Evolutionary conservation across 2,888 invertebrate species (phyloP), one percentile per base, ranked within the genome.

Genomic region (Leucophenga montana): DNA sequence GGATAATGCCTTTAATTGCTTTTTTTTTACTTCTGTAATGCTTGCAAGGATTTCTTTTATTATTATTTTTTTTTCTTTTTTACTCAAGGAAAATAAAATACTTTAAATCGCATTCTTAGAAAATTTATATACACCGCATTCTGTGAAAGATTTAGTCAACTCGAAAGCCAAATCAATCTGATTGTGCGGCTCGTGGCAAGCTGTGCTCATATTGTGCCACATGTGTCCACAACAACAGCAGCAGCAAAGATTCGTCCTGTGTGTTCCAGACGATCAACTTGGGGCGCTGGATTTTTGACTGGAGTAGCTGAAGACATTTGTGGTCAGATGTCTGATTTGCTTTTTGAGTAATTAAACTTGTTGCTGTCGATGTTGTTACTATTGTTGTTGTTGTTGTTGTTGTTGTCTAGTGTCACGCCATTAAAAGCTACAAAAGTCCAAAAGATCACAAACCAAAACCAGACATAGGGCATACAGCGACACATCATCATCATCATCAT

Each of bases 381-480:
- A 56, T 46, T 69, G 66, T 8, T 65, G 71, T 18, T 61, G 61
- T 39, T 16, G 53, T 16, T 18, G 33, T 18, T 73, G 72, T 72
- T 75, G 79, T 77, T 78, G 82, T 83, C 84, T 81, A 81, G 81
- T 81, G 81, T 81, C 81, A 83, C 84, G 81, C 81, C 84, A 81
- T 81, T 84, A 83, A 82, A 81, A 50, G 84, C 80, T 80, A 84
- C 14, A 44, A 18, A 13, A 31, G 57, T 31, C 9, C 57, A 31
- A 20, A 18, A 54, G n/a, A 31, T 57, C 27, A 33, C 31, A 33
- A 5, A 57, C 11, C 57, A 13, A 31, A 59, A 27, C 16, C 59
- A 31, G 31, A 50, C 50, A 50, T 50, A 50, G 50, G 50, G 50
- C 50, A 50, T 13, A 50, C 18, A 50, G n/a, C 16, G 18, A 50